A percentile compares a stretch with the other conserved stretches of the same genome.
Conservation (phyloP, 1,140 invertebrate genomes). For the Lordiphosa mommai region DNA sequence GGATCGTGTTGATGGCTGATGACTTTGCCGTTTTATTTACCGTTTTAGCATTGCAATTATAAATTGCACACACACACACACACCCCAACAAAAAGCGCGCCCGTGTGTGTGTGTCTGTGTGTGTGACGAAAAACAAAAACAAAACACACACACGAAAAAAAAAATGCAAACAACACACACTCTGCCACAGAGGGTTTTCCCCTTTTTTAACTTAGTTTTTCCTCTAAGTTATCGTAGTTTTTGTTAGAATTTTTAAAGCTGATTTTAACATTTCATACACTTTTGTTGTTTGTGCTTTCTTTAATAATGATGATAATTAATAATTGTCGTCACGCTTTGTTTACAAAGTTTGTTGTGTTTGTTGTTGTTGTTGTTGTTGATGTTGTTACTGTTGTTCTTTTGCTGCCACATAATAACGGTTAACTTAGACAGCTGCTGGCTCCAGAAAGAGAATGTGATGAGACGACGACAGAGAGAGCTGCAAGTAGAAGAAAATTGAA, state of each 20-base stretch:
- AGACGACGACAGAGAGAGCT: not conserved
- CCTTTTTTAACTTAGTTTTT: not conserved
- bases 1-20: conserved; percentile 14
- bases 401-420: not conserved
- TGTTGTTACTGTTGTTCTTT: conserved; percentile 8
- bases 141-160: conserved; percentile 27
- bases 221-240: conserved; percentile 25
- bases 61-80: conserved; percentile 1
- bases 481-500: not conserved
- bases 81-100: not conserved
- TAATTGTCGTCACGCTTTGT: conserved; percentile 25
- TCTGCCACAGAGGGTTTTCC: conserved; percentile 8
- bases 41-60: conserved; percentile 25
- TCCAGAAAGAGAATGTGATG: not conserved
- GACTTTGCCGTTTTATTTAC: conserved; percentile 27
- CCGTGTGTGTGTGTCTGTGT: conserved; percentile 38
- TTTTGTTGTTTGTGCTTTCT: conserved; percentile 5
- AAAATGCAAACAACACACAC: conserved; percentile 8
- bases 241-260: conserved; percentile 9
- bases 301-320: conserved; percentile 17
- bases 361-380: conserved; percentile 19
- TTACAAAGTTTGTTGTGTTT: conserved; percentile 18
- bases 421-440: not conserved
- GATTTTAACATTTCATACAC: conserved; percentile 30
- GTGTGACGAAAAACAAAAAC: conserved; percentile 22